Evolutionary conservation across 2,797 vertebrate species (phyloP).

Genomic region (Diglossa cyanea): DNA sequence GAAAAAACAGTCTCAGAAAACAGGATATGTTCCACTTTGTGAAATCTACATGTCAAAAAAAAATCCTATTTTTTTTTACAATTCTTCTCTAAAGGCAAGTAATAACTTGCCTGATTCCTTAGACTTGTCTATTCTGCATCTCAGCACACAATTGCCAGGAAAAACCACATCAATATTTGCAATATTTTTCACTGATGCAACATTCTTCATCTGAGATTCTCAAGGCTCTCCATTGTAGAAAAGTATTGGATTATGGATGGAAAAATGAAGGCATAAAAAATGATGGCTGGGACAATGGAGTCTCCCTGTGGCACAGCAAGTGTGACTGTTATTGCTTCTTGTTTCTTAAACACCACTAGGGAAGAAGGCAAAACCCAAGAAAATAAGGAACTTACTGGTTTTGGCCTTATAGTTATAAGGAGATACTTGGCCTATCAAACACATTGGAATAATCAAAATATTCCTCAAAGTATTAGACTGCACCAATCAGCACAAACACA

Average conservation of each 20-base stretch:
- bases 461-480: not conserved
- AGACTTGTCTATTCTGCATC: too few relatives aligned
- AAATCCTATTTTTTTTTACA: too few relatives aligned
- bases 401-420: not conserved
- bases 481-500: not conserved
- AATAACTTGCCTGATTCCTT: not conserved
- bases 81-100: not conserved
- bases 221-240: not conserved
- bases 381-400: not conserved
- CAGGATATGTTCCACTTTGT: not conserved
- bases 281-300: fast-evolving
- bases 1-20: not conserved
- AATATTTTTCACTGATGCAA: not conserved
- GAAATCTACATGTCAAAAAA: not conserved
- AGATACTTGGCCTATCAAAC: not conserved
- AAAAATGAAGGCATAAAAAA: not conserved
- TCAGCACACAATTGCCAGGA: not conserved
- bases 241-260: not conserved
- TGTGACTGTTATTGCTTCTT: not conserved
- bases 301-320: not conserved
- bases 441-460: not conserved
- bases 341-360: not conserved
- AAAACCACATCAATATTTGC: not conserved
- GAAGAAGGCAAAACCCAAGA: not conserved
- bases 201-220: not conserved